Evolutionary conservation across 2,113 vertebrate species (phyloP).

Genomic region (Nycticorax nycticorax): DNA sequence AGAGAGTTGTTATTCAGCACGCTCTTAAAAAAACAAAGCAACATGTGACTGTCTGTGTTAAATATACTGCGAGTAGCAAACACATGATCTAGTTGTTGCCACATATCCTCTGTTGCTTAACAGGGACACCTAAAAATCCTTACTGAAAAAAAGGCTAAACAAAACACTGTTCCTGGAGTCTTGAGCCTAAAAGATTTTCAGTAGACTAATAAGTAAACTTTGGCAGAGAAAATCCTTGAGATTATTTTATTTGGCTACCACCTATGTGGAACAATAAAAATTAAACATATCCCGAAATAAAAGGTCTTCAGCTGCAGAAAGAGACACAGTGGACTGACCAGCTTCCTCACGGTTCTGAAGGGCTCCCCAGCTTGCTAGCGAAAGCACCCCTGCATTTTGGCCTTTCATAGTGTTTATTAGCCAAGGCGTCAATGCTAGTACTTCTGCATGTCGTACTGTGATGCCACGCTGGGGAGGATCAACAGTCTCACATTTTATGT

Average conservation of each 20-base stretch:
- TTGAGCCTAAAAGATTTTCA: background rate
- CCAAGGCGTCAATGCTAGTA: background rate
- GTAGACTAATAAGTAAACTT: background rate
- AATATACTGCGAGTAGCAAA: background rate
- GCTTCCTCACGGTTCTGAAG: background rate
- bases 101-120: background rate
- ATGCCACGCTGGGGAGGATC: background rate
- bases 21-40: background rate
- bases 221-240: background rate
- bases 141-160: background rate
- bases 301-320: background rate
- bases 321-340: background rate
- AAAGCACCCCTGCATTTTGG: fast-evolving
- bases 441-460: fast-evolving
- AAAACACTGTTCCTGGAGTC: background rate
- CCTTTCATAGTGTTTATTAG: fast-evolving
- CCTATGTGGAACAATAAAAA: background rate
- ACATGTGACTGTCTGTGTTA: background rate
- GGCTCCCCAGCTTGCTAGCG: background rate
- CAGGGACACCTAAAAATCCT: background rate
- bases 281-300: fast-evolving
- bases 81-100: background rate
- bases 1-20: background rate
- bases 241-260: background rate
- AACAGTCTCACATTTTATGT: fast-evolving